Base-by-base conservation (phyloP, 2,113 vertebrate species). In the Glaucidium brasilianum region DNA sequence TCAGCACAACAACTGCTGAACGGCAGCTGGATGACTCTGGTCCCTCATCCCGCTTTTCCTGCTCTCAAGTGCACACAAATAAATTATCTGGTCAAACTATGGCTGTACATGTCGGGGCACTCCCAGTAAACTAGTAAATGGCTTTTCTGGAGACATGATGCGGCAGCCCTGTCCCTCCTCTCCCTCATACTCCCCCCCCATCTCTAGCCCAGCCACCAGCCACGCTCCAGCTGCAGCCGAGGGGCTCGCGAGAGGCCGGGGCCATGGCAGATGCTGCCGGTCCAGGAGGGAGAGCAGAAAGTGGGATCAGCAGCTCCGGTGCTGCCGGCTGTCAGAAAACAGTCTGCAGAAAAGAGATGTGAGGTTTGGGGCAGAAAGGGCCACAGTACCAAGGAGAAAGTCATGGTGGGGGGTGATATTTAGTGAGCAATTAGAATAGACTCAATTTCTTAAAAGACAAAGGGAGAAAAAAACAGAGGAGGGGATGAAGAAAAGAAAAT, bases 251-350 rank as follows among this genome's bases (percentile, higher is more conserved):
- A 79, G 56, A 6, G 16, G 41, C 68, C 9, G 74, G 23, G 22
- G 41, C 39, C 14, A 7, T 0, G 5, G 35, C 73, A 37, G 63
- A 14, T 1, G 8, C 71, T n/a, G 64, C 7, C 8, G 1, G 34
- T 27, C 43, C 21, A 5, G n/a, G 34, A n/a, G 4, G 52, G 34
- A 47, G 12, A 30, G 23, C 0, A 7, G 34, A 14, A 34, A 41
- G 69, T 0, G 0, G 14, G 11, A 50, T 6, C n/a, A 32, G 30
- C 80, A 55, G 34, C 64, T n/a, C n/a, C 8, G 4, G 22, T 6
- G 35, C 67, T 4, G 15, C 7, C 0, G 0, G 21, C 32, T 47
- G 4, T 7, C 67, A 41, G 64, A 18, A 69, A n/a, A 32, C 0
- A 1, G 32, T 19, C 10, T 35, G 49, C 8, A 29, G 43, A 71